A percentile compares a stretch with the other conserved stretches of the same genome.
Evolutionary conservation across 2,888 invertebrate species (phyloP).

Genomic region (Netelia fuscicornis): DNA sequence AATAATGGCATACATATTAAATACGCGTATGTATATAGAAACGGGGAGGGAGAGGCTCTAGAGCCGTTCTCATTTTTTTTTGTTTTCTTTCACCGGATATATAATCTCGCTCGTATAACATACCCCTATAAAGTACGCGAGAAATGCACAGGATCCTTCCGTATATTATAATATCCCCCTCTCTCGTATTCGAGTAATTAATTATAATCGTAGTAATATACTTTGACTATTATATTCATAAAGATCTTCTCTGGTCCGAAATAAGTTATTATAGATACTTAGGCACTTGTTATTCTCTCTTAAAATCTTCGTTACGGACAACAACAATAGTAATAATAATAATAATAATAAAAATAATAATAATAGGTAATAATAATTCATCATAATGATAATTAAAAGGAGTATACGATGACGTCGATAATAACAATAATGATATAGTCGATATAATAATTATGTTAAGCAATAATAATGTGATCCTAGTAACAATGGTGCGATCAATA

Average conservation of each 20-base stretch:
- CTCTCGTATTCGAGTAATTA: slow-evolving; percentile 63
- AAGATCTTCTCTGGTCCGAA: slow-evolving; percentile 84
- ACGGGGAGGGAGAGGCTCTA: slow-evolving; percentile 35
- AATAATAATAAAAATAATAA: slow-evolving; percentile 61
- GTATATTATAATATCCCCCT: slow-evolving; percentile 54
- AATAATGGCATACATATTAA: slow-evolving; percentile 34
- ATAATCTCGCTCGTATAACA: slow-evolving; percentile 23
- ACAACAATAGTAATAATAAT: slow-evolving; percentile 71
- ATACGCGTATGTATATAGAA: slow-evolving; percentile 41
- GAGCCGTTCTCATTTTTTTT: background rate
- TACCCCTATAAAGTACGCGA: slow-evolving; percentile 7
- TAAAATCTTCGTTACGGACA: slow-evolving; percentile 79
- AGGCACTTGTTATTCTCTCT: slow-evolving; percentile 84
- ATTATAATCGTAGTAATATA: slow-evolving; percentile 74
- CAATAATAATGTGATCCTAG: slow-evolving; percentile 48
- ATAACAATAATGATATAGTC: slow-evolving; percentile 61
- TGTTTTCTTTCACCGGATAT: slow-evolving; percentile 12
- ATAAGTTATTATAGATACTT: slow-evolving; percentile 83
- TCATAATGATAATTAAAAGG: slow-evolving; percentile 21
- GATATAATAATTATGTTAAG: slow-evolving; percentile 42
- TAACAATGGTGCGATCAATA: slow-evolving; percentile 42
- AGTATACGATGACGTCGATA: slow-evolving; percentile 60
- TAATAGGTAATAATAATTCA: slow-evolving; percentile 24
- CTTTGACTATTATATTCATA: slow-evolving; percentile 81
- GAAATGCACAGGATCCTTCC: slow-evolving; percentile 33